These are phyloP conservation scores for Nematolebias whitei DNA, from an alignment of 2,113 vertebrate genomes.

Conservation along the genomic window DNA sequence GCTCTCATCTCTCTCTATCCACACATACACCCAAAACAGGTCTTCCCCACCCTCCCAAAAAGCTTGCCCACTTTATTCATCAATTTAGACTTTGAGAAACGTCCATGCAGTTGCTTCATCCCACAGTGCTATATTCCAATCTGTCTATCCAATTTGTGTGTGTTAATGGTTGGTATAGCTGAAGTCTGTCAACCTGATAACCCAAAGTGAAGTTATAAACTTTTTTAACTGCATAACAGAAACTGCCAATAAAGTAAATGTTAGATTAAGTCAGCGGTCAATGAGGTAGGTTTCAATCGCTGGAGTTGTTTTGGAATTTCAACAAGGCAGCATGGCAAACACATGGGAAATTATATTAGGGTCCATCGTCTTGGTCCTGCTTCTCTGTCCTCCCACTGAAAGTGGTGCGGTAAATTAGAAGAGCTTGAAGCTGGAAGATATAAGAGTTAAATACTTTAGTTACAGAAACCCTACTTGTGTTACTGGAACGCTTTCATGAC, in stretches of 20 bases:
- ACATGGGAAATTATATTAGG: background rate
- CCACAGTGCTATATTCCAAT: slow-evolving; percentile 22
- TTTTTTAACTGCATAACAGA: slow-evolving; percentile 12
- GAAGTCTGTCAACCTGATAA: slow-evolving; percentile 23
- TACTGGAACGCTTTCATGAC: background rate
- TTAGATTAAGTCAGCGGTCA: background rate
- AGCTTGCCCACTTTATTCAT: slow-evolving; percentile 4
- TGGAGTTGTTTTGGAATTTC: slow-evolving; percentile 2
- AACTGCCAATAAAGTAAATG: background rate
- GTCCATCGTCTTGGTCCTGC: background rate
- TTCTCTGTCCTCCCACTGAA: slow-evolving; percentile 11
- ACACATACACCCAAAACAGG: slow-evolving; percentile 20
- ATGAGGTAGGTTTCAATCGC: background rate
- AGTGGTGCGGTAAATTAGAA: background rate
- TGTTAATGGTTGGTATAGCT: slow-evolving; percentile 24
- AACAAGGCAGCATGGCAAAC: background rate
- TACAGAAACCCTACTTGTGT: background rate
- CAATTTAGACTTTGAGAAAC: too few relatives aligned
- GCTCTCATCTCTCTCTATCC: slow-evolving; percentile 47
- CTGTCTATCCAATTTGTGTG: slow-evolving; percentile 22
- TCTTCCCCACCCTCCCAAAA: slow-evolving; percentile 19
- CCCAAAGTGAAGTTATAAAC: slow-evolving; percentile 19
- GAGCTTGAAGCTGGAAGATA: background rate
- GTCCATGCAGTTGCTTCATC: slow-evolving; percentile 37
- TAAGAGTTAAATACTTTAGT: background rate